These are phyloP conservation scores for Phalanger gymnotis DNA, from an alignment of 2,797 vertebrate species.

Conservation along the genomic window DNA sequence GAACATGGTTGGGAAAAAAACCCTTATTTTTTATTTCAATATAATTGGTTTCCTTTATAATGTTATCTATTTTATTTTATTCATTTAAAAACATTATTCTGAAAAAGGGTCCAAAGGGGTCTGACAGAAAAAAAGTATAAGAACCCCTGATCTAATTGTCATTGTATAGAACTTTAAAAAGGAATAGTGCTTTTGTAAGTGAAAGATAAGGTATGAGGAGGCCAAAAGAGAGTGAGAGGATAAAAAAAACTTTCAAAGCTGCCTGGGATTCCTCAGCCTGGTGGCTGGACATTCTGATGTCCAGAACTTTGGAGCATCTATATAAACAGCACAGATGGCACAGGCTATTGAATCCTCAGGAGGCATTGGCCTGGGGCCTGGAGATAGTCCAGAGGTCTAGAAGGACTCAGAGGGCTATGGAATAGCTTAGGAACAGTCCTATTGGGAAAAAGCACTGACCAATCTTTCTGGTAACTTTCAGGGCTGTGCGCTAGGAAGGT, in stretches of 20 bases:
- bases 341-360: background rate
- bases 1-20: background rate
- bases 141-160: background rate
- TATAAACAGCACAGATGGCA: background rate
- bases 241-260: background rate
- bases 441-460: background rate
- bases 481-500: background rate
- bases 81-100: background rate
- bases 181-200: conserved; percentile 6
- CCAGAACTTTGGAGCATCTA: background rate
- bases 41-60: background rate
- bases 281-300: background rate
- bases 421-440: conserved; percentile 23
- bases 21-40: background rate
- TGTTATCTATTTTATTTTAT: background rate
- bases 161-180: conserved; percentile 30
- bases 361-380: background rate
- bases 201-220: background rate
- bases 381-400: background rate
- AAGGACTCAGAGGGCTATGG: background rate
- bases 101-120: background rate
- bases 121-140: background rate
- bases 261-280: background rate
- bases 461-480: conserved; percentile 58
- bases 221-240: conserved; percentile 14